Conservation (phyloP, 30 jellyfish, hydroid and myxozoan genomes). For the Aurelia coerulea region DNA sequence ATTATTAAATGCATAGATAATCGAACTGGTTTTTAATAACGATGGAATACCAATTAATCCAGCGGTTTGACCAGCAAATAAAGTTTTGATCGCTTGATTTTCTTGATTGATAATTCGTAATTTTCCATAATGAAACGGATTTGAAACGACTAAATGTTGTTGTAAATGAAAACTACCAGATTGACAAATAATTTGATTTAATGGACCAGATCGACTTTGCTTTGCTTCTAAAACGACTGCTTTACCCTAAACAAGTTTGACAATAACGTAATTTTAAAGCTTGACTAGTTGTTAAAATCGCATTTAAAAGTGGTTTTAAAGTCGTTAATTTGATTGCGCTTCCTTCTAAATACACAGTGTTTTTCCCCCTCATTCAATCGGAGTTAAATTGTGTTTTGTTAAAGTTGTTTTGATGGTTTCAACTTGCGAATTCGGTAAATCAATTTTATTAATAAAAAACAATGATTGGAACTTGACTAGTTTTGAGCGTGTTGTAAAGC, state of each 20-base stretch:
- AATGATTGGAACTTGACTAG: neutral
- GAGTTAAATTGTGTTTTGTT: neutral
- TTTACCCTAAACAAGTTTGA: slow-evolving; percentile 1
- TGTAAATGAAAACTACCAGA: slow-evolving; percentile 1
- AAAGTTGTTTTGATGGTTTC: neutral
- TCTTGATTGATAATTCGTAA: neutral
- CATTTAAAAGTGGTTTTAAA: too few species aligned
- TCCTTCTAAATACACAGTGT: neutral
- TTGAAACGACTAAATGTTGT: neutral
- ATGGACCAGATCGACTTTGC: too few species aligned
- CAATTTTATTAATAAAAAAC: neutral
- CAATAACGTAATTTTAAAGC: neutral
- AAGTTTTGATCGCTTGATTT: neutral
- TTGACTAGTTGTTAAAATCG: neutral
- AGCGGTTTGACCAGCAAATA: neutral
- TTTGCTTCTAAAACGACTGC: too few species aligned
- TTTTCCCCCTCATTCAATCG: neutral
- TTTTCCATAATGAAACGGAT: neutral
- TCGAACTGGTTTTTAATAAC: neutral
- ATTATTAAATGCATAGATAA: too few species aligned
- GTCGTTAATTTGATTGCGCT: neutral
- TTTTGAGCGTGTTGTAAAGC: slow-evolving; percentile 2
- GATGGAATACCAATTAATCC: neutral
- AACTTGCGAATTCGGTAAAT: neutral
- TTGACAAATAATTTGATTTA: neutral